Base-by-base conservation (phyloP, 37 sponge, comb jelly and placozoan species). In the Halichondria panicea region DNA sequence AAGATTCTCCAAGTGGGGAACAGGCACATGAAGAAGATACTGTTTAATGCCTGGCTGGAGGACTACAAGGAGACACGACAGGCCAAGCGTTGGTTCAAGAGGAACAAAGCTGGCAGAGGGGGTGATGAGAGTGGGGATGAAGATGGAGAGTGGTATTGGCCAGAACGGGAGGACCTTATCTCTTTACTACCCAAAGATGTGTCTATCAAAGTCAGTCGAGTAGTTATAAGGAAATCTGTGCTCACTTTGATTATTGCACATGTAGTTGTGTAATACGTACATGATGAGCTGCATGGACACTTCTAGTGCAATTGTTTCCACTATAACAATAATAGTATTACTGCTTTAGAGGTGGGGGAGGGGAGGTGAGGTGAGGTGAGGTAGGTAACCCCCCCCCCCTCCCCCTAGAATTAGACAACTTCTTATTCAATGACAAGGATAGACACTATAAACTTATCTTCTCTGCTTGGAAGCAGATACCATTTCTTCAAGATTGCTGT, bases 91-190 rank as follows among this genome's bases (percentile, higher is more conserved):
- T 78, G 79, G 79, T 78, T 78, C 43, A 55, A 39, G 2, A 3
- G 68, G 58, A 74, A 72, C 44, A 38, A 21, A 21, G 83, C 42
- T 7, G 72, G 66, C n/a, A 50, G 71, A 3, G 81, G 63, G 25
- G 77, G 58, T 19, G 78, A 38, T 21, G 87, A 73, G 42, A 35
- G 44, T 25, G 74, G 34, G 42, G 84, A 75, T 41, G 84, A 40
- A 38, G 84, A 74, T 21, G 73, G 59, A 18, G 83, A 71, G 34
- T 89, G 90, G 90, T 80, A 63, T 70, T 89, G 84, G 64, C 70
- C 73, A 24, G 91, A 91, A 32, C 83, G 87, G n/a, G 67, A 85
- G 41, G 91, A 91, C 55, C 79, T 67, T 30, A 50, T 91, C 37
- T 91, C 91, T 45, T 46, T 81, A 7, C 72, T 91, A 4, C 86